phyloP scores from a whole-genome alignment of 2,113 vertebrate species.

The Malurus alboscapulatus region DNA sequence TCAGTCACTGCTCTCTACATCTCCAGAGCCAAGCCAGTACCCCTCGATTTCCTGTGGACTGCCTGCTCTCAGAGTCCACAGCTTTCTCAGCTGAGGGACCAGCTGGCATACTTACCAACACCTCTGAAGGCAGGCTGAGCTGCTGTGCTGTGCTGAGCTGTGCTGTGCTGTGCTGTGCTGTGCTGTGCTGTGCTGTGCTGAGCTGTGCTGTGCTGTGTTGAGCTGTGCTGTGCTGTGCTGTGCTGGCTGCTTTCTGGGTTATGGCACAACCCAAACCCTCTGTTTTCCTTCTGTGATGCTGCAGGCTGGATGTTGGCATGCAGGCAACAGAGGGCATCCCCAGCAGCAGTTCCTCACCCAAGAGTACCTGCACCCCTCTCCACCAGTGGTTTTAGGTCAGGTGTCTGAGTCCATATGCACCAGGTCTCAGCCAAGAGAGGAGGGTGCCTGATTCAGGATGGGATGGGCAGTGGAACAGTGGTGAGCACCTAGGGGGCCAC shows the following conservation, averaged over 20 bases:
- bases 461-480: neutral
- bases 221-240: neutral
- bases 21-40: neutral
- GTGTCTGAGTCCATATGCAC: accelerated
- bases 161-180: neutral
- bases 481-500: neutral
- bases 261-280: neutral
- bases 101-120: neutral
- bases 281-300: neutral
- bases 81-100: neutral
- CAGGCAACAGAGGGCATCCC: neutral
- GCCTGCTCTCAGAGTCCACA: neutral
- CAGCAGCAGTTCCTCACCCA: neutral
- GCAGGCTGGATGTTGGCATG: neutral
- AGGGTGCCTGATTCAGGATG: accelerated
- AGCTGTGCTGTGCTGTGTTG: neutral
- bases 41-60: accelerated
- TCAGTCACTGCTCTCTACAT: neutral
- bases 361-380: neutral
- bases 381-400: neutral
- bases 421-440: neutral
- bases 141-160: neutral
- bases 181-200: neutral
- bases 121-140: neutral
- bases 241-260: neutral